A percentile compares a stretch with the other conserved stretches of the same genome.
phyloP scores from a whole-genome alignment of 2,888 invertebrate genomes.

The Campoplex capitator region DNA sequence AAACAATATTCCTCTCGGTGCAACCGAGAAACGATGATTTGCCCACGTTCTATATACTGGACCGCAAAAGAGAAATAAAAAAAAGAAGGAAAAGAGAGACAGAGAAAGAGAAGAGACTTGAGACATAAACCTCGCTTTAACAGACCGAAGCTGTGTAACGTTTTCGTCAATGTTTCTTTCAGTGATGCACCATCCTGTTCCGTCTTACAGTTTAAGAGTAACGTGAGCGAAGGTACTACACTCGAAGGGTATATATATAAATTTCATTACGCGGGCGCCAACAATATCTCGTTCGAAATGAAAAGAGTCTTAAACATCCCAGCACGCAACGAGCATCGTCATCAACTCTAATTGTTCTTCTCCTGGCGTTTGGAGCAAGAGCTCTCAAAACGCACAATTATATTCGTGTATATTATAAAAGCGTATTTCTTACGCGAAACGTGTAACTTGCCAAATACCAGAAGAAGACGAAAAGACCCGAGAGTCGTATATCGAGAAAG shows the following conservation, averaged over 20 bases:
- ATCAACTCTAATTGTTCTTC: conserved; percentile 38
- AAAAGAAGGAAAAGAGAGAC: not conserved
- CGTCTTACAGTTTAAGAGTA: not conserved
- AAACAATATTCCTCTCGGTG: conserved; percentile 66
- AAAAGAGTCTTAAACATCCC: conserved; percentile 51
- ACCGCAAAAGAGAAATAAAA: not conserved
- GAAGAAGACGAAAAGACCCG: not conserved
- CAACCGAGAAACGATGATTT: conserved; percentile 48
- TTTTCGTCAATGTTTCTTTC: conserved; percentile 65
- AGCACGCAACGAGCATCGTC: conserved; percentile 49
- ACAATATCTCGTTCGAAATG: conserved; percentile 17
- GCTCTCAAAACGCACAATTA: conserved; percentile 60
- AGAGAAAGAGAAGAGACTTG: not conserved
- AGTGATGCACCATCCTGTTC: not conserved
- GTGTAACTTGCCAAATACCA: conserved; percentile 34
- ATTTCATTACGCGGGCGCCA: conserved; percentile 22
- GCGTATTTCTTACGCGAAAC: conserved; percentile 54
- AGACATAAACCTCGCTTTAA: conserved; percentile 50
- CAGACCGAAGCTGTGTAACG: conserved; percentile 42
- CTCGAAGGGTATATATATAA: not conserved
- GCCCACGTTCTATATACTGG: conserved; percentile 30
- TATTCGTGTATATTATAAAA: conserved; percentile 29
- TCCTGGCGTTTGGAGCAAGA: conserved; percentile 4
- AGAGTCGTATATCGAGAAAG: not conserved
- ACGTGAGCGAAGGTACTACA: not conserved